A percentile compares a stretch with the other conserved stretches of the same genome.
These are phyloP conservation scores for Mongoloraphidia duomilia DNA, from an alignment of 2,888 invertebrate genomes.

Conservation along the genomic window DNA sequence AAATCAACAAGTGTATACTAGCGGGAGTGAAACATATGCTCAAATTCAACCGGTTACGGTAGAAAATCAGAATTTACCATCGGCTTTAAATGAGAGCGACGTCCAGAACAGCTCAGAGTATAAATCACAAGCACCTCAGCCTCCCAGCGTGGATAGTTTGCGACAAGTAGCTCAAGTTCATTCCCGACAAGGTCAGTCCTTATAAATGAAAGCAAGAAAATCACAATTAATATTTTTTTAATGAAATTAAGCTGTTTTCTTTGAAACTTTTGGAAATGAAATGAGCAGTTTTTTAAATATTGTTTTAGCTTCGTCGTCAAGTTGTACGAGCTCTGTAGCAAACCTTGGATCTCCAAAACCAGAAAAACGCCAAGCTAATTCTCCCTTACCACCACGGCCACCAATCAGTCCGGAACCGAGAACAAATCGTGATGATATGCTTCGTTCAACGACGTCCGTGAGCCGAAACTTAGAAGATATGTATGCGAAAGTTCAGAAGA, in stretches of 20 bases:
- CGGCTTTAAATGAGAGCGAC: slow-evolving; percentile 10
- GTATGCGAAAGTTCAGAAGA: slow-evolving; percentile 78
- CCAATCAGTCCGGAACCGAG: slow-evolving; percentile 18
- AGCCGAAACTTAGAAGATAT: slow-evolving; percentile 68
- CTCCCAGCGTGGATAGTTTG: slow-evolving; percentile 46
- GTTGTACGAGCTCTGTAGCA: slow-evolving; percentile 52
- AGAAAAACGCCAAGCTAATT: slow-evolving; percentile 80
- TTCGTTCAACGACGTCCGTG: slow-evolving; percentile 10
- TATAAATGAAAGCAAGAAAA: neutral
- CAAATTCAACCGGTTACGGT: slow-evolving; percentile 51
- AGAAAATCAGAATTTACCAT: slow-evolving; percentile 19
- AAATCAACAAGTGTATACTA: slow-evolving; percentile 47
- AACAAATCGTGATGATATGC: slow-evolving; percentile 12
- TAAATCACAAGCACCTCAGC: slow-evolving; percentile 32
- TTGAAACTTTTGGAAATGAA: neutral
- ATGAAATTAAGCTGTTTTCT: neutral
- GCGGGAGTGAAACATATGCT: slow-evolving; percentile 77
- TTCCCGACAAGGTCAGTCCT: slow-evolving; percentile 37
- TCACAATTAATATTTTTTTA: neutral
- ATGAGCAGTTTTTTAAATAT: slow-evolving; percentile 3
- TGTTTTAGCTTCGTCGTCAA: slow-evolving; percentile 51
- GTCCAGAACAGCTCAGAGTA: neutral
- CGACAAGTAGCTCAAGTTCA: slow-evolving; percentile 43
- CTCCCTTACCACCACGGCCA: slow-evolving; percentile 73
- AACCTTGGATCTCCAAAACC: slow-evolving; percentile 78